Conservation (phyloP, 2,888 invertebrate species). For the Emmelina monodactyla region DNA sequence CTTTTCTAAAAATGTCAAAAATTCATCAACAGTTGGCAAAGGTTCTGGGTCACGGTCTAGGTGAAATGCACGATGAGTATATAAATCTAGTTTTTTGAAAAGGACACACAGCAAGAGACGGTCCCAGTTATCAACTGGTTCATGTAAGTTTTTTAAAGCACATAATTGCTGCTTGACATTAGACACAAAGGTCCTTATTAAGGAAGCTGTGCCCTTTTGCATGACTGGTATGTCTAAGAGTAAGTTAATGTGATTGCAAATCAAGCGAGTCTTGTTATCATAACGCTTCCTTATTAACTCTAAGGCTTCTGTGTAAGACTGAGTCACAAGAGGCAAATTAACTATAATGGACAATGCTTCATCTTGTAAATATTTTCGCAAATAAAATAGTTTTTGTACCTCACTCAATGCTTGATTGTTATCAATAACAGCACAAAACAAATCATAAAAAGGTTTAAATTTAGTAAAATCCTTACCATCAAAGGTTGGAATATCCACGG, state of each 20-base stretch:
- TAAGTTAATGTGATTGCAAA: slow-evolving; percentile 8
- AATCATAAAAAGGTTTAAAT: slow-evolving; percentile 11
- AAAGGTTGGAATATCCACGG: slow-evolving; percentile 12
- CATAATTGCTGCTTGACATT: too few species aligned
- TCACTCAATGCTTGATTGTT: slow-evolving; percentile 10
- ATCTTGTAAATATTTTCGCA: slow-evolving; percentile 10
- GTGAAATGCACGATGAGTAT: too few species aligned
- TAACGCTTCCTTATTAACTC: too few species aligned
- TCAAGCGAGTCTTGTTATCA: slow-evolving; percentile 10
- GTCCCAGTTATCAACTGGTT: too few species aligned
- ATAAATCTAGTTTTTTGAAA: slow-evolving; percentile 7
- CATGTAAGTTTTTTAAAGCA: too few species aligned
- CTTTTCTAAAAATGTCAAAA: too few species aligned
- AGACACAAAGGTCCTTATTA: slow-evolving; percentile 5
- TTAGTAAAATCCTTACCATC: slow-evolving; percentile 13
- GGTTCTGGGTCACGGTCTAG: too few species aligned
- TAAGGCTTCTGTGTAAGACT: too few species aligned
- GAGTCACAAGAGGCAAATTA: too few species aligned
- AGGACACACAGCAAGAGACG: too few species aligned
- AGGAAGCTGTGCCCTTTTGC: slow-evolving; percentile 9
- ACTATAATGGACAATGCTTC: too few species aligned
- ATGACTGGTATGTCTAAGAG: slow-evolving; percentile 9
- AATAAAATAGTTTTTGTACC: slow-evolving; percentile 13
- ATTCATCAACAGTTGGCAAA: too few species aligned
- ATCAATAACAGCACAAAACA: slow-evolving; percentile 16